Evolutionary conservation across 2,888 invertebrate species (phyloP).

Genomic region (Schizaphis graminum): DNA sequence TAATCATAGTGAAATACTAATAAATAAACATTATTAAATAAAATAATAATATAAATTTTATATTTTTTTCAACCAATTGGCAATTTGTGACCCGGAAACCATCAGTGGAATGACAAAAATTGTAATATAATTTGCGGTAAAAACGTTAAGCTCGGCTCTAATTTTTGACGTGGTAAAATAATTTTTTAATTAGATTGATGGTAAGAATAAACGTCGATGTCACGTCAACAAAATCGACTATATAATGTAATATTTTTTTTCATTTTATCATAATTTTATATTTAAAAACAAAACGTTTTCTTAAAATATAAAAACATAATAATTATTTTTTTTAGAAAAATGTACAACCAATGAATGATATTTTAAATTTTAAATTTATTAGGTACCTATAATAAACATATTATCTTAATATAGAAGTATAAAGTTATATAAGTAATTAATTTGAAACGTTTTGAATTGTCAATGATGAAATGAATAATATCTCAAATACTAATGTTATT

Average conservation of each 20-base stretch:
- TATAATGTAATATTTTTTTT: neutral
- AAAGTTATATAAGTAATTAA: neutral
- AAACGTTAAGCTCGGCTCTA: neutral
- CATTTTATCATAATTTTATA: neutral
- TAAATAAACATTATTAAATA: neutral
- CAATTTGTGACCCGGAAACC: neutral
- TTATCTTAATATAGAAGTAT: too few species aligned
- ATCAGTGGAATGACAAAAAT: neutral
- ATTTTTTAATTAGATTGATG: neutral
- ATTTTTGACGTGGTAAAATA: neutral
- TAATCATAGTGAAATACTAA: neutral
- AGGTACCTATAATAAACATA: neutral
- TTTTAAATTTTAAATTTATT: neutral
- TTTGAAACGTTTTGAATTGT: neutral
- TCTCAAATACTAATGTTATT: neutral
- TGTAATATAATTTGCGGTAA: neutral
- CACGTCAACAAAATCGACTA: neutral
- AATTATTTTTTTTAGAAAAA: neutral
- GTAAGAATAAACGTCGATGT: neutral
- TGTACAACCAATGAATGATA: neutral
- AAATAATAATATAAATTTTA: neutral
- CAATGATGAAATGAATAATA: neutral
- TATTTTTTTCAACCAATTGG: neutral
- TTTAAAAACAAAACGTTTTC: neutral
- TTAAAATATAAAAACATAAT: neutral